Evolutionary conservation across 2,113 vertebrate species (phyloP).

Genomic region (Axis porcinus): DNA sequence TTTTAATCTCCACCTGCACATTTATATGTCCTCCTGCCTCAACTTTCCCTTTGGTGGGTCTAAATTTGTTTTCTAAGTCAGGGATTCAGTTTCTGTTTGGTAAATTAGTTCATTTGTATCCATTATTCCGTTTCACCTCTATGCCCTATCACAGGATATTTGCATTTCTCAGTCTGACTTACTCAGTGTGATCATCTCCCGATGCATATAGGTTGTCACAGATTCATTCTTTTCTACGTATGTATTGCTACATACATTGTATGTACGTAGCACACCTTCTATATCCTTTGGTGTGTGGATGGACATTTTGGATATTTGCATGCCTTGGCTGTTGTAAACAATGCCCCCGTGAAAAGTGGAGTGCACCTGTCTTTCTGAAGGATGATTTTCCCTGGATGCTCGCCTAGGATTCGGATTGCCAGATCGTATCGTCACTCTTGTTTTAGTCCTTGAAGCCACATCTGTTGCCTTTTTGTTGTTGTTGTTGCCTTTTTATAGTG

Average conservation of each 20-base stretch:
- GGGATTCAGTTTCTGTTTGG: not conserved
- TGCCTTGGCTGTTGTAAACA: not conserved
- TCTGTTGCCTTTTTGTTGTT: not conserved
- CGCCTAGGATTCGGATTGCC: not conserved
- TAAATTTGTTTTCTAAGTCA: not conserved
- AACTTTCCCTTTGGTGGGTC: not conserved
- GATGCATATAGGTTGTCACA: not conserved
- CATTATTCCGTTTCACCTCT: not conserved
- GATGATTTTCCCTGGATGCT: not conserved
- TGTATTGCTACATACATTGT: not conserved
- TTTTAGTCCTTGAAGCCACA: not conserved
- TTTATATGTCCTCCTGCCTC: not conserved
- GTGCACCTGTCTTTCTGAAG: not conserved
- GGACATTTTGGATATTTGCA: not conserved
- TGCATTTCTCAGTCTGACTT: not conserved
- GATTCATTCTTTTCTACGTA: not conserved
- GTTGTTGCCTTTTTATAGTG: not conserved
- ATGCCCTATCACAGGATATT: not conserved
- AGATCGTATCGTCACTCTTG: not conserved
- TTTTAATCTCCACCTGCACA: not conserved
- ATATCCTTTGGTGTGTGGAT: not conserved
- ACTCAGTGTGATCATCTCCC: not conserved
- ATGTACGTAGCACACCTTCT: not conserved
- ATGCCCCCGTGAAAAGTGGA: not conserved
- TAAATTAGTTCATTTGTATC: not conserved